Evolutionary conservation across 2,888 invertebrate genomes (phyloP).

Genomic region (Conus canariensis): DNA sequence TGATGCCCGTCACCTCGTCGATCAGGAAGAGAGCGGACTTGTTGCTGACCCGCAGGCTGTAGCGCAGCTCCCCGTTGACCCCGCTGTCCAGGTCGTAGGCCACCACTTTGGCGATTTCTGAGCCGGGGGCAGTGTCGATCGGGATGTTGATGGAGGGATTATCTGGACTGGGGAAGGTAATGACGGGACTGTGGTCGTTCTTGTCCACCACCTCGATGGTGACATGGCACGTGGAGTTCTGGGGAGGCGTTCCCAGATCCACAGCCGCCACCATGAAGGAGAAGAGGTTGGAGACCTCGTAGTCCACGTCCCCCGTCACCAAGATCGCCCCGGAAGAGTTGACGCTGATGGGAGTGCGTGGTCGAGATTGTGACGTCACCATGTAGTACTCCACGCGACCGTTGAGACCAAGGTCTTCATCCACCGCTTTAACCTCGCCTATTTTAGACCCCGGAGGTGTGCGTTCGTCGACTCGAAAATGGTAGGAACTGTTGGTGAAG

Average conservation of each 20-base stretch:
- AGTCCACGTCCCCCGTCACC: conserved; percentile 45
- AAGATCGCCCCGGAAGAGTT: conserved; percentile 46
- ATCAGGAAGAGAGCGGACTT: conserved; percentile 51
- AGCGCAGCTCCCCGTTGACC: conserved; percentile 50
- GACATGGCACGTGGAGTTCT: conserved; percentile 50
- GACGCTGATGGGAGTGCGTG: conserved; percentile 46
- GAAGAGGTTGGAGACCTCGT: conserved; percentile 44
- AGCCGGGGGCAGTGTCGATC: conserved; percentile 50
- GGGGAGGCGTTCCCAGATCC: conserved; percentile 48
- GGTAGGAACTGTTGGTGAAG: conserved; percentile 47
- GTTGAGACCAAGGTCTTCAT: conserved; percentile 48
- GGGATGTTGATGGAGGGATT: conserved; percentile 52
- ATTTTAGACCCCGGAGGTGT: conserved; percentile 30
- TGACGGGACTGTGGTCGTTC: conserved; percentile 54
- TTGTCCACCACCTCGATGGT: conserved; percentile 48
- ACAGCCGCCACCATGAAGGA: conserved; percentile 51
- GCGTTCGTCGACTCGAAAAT: conserved; percentile 47
- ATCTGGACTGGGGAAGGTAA: conserved; percentile 50
- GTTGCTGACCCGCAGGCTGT: conserved; percentile 44
- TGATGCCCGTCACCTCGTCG: conserved; percentile 50
- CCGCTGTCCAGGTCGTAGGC: conserved; percentile 55
- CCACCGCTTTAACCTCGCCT: conserved; percentile 48
- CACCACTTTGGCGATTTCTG: conserved; percentile 51
- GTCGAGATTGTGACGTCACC: conserved; percentile 38
- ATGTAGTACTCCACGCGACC: conserved; percentile 51